A percentile compares a stretch with the other conserved stretches of the same genome.
Evolutionary conservation across 1,140 invertebrate genomes (phyloP).

Genomic region (Camponotus pennsylvanicus): DNA sequence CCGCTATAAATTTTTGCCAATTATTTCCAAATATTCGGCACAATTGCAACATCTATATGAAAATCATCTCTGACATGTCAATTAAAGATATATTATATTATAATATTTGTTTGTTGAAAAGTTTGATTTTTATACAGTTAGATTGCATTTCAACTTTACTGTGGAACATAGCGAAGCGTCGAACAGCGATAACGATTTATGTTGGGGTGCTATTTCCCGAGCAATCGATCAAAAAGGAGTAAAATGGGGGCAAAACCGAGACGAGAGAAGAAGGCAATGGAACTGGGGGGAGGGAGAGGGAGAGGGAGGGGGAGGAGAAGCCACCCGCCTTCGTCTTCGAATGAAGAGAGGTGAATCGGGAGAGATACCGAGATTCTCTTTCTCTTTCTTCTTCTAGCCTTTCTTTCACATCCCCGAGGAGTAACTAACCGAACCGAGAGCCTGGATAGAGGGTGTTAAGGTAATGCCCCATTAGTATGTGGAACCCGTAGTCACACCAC

Average conservation of each 20-base stretch:
- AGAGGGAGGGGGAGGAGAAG: not conserved
- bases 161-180: conserved; percentile 32
- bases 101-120: not conserved
- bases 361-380: conserved; percentile 34
- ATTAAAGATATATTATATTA: not conserved
- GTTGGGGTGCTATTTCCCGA: conserved; percentile 16
- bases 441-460: conserved; percentile 84
- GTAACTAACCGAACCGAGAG: conserved; percentile 85
- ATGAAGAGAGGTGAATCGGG: conserved; percentile 33
- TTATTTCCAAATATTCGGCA: not conserved
- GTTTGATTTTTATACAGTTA: conserved; percentile 15
- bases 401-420: conserved; percentile 71
- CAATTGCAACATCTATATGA: not conserved
- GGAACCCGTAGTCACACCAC: conserved; percentile 82
- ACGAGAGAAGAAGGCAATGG: not conserved
- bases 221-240: conserved; percentile 70
- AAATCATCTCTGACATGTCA: not conserved
- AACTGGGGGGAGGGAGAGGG: not conserved
- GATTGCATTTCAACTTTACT: not conserved
- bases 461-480: conserved; percentile 86
- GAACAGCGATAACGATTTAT: conserved; percentile 71
- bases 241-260: conserved; percentile 22
- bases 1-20: not conserved
- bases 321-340: not conserved
- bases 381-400: conserved; percentile 42